Base-by-base conservation (phyloP, 2,888 invertebrate species). In the Pemphredon lugubris region DNA sequence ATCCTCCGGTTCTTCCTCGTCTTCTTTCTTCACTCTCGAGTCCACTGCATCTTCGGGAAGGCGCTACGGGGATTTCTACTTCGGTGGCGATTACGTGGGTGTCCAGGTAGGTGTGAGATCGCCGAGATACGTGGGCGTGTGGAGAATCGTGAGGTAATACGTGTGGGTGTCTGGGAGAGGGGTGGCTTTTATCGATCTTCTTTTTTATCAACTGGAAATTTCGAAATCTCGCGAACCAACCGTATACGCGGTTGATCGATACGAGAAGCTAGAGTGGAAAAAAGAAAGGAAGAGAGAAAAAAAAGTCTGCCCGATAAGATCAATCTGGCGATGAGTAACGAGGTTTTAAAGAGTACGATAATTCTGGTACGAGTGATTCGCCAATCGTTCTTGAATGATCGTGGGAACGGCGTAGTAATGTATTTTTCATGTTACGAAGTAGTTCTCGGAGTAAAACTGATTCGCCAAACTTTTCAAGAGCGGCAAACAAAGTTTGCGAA, bases 51-150 rank as follows among this genome's bases (percentile, higher is more conserved):
- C 85, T 89, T 89, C 75, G 90, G 50, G 13, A 14, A 21, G 20
- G 91, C 90, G 90, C 91, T 82, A 82, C 78, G 75, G 83, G 83
- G 83, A 87, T 85, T 84, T 83, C 83, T 83, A 83, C 77, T 80
- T 76, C 76, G 81, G 75, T 77, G 80, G 74, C 83, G 84, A 83
- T 85, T 83, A 83, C 81, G 80, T 76, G 78, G 73, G 76, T 75
- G 68, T 71, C 57, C 67, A 66, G 71, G 73, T 59, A 78, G 61
- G 63, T 53, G 59, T 53, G 72, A 65, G 73, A 76, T 73, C 51
- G 72, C 57, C 32, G 60, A 42, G 66, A 48, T 73, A 73, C 60
- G 59, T 63, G 64, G 32, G 50, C 61, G 58, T 37, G 59, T 70
- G 63, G 48, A 59, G 44, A 57, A 59, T 21, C 60, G 20, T 51